phyloP scores from a whole-genome alignment of 2,113 vertebrate genomes.

The Anthoscopus minutus region DNA sequence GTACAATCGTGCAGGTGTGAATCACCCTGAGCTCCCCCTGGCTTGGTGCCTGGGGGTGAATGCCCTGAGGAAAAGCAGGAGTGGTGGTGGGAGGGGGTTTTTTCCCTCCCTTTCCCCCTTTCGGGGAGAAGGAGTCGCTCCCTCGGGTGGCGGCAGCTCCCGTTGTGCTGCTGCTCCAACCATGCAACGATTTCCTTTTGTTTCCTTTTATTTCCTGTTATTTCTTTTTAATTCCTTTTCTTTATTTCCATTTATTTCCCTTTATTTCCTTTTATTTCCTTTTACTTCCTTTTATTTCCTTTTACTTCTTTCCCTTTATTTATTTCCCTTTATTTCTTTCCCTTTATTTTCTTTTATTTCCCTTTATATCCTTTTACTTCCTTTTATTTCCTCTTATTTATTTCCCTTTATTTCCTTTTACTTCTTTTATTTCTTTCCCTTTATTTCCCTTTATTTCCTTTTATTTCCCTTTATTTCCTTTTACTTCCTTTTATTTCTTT shows the following conservation, averaged over 20 bases:
- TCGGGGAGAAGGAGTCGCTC: rapidly evolving
- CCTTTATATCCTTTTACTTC: too few relatives aligned
- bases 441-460: neutral
- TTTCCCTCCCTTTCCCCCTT: rapidly evolving
- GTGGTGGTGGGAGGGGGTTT: rapidly evolving
- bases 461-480: neutral
- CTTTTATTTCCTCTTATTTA: neutral
- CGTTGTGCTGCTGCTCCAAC: rapidly evolving
- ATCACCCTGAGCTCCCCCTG: rapidly evolving
- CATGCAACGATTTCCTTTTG: rapidly evolving
- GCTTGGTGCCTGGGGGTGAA: rapidly evolving
- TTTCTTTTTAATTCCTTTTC: neutral
- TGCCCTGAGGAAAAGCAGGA: rapidly evolving
- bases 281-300: neutral
- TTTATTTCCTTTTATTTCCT: neutral
- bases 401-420: too few relatives aligned
- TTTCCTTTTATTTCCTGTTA: too few relatives aligned
- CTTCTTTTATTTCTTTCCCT: too few relatives aligned
- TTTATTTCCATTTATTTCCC: neutral
- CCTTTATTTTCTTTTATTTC: neutral
- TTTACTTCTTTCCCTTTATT: too few relatives aligned
- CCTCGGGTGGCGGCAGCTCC: rapidly evolving
- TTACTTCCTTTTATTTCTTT: too few relatives aligned
- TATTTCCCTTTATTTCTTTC: too few relatives aligned
- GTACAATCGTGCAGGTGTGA: rapidly evolving